Base-by-base conservation (phyloP, 2,888 invertebrate genomes). In the Athalia circularis region DNA sequence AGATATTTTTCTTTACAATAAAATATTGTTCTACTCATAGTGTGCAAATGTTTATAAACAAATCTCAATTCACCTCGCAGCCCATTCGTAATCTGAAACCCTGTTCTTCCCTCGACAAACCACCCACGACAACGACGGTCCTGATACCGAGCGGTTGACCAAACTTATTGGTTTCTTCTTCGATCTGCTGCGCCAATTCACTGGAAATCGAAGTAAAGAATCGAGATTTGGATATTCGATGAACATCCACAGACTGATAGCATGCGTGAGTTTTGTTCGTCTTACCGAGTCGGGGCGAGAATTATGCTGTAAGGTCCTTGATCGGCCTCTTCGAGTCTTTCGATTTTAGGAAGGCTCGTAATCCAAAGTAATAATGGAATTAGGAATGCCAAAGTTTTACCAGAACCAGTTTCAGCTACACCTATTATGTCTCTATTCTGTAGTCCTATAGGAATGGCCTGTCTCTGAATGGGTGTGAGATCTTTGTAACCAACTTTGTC, bases 291-390 rank as follows among this genome's bases (percentile, higher is more conserved):
- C 0, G 99, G 99, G 0, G 99, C 99, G 91, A 99, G 92, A 88
- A 99, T 99, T 77, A 99, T 97, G 45, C 99, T 99, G 91, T 99
- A 99, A 0, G 99, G 99, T 5, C 99, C 99, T 92, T 96, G 96
- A 91, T 97, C 97, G 5, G 95, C 96, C 91, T 97, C 97, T 90
- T 97, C 97, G 82, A 95, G 93, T 78, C 98, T 93, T 89, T 97
- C 99, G 85, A 96, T 97, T 91, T 99, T 99, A 0, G 99, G 99
- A 68, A 99, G 92, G 48, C 97, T 97, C 86, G 98, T 98, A 88
- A 99, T 99, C 99, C 99, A 99, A 54, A 97, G 95, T 2, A 99
- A 92, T 65, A 99, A 91, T 0, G 99, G 99, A 89, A 99, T 97
- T 5, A 99, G 94, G 91, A 99, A 99, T 5, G 99, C 99, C 61